Conservation (phyloP, 2,113 vertebrate genomes). For the Scatophagus argus region DNA sequence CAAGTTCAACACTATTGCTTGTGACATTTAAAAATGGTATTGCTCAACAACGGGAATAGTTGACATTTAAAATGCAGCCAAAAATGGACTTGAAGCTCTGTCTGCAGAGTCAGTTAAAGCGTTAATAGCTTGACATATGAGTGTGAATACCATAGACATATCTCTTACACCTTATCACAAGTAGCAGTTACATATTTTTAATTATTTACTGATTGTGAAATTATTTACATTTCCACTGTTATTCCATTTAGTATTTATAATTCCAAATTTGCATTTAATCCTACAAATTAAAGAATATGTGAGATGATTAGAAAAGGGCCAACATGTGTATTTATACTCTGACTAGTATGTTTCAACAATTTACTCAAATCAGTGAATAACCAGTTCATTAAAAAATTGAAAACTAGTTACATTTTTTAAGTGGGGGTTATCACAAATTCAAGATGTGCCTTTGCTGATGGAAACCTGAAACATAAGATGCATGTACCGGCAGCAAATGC, state of each 20-base stretch:
- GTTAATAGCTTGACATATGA: slow-evolving; percentile 64
- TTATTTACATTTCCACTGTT: neutral
- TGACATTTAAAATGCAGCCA: slow-evolving; percentile 54
- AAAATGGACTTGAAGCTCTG: slow-evolving; percentile 54
- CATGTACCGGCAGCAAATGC: slow-evolving; percentile 20
- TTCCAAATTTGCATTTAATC: neutral
- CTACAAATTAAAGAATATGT: neutral
- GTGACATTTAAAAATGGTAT: slow-evolving; percentile 23
- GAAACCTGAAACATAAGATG: slow-evolving; percentile 48
- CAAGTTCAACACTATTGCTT: slow-evolving; percentile 1
- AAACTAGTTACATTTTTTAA: neutral
- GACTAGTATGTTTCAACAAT: neutral
- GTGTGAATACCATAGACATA: slow-evolving; percentile 60
- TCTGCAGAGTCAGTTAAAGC: slow-evolving; percentile 45
- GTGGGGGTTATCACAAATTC: neutral
- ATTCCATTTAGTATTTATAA: neutral
- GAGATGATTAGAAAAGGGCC: neutral
- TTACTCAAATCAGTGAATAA: neutral
- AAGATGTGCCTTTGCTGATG: slow-evolving; percentile 23
- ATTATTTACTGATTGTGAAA: neutral
- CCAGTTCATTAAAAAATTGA: neutral
- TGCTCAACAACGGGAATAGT: slow-evolving; percentile 17
- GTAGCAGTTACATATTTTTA: neutral
- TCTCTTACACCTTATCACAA: slow-evolving; percentile 45
- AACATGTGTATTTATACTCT: too few relatives aligned